Evolutionary conservation across 2,797 vertebrate genomes (phyloP).

Genomic region (Siniperca undulata): DNA sequence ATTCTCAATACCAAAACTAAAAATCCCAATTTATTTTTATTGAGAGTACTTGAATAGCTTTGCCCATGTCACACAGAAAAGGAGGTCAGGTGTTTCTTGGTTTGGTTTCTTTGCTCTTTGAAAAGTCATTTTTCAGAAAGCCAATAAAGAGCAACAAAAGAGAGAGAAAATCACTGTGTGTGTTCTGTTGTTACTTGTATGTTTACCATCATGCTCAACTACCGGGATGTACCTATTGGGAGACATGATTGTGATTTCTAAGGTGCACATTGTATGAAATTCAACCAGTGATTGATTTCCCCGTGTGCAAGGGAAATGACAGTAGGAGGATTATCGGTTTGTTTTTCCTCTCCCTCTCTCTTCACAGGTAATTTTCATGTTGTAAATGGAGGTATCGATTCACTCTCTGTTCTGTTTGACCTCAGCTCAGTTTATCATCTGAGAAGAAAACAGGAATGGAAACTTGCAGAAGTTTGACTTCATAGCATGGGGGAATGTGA

Average conservation of each 20-base stretch:
- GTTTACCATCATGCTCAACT: conserved; percentile 25
- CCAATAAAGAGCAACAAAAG: not conserved
- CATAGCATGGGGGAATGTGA: conserved; percentile 38
- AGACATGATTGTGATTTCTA: conserved; percentile 64
- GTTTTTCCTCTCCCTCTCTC: conserved; percentile 55
- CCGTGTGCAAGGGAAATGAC: conserved; percentile 58
- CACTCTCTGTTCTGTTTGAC: conserved; percentile 59
- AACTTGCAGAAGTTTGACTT: conserved; percentile 52
- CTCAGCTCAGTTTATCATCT: conserved; percentile 68
- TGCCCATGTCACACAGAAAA: not conserved
- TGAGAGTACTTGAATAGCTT: not conserved
- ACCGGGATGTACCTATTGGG: conserved; percentile 35
- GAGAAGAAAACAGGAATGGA: conserved; percentile 46
- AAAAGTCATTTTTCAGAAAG: conserved; percentile 33
- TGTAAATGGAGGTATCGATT: conserved; percentile 81
- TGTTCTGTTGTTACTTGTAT: conserved; percentile 2
- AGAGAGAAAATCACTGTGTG: not conserved
- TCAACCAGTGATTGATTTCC: conserved; percentile 66
- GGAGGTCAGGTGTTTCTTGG: not conserved
- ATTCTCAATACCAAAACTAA: not conserved
- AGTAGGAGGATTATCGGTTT: conserved; percentile 70
- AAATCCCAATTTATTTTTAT: not conserved
- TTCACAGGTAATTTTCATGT: conserved; percentile 78
- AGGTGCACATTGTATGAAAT: conserved; percentile 55
- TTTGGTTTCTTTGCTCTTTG: not conserved